These are phyloP conservation scores for Scaptomyza hsui DNA, from an alignment of 1,140 invertebrate species.

Conservation along the genomic window DNA sequence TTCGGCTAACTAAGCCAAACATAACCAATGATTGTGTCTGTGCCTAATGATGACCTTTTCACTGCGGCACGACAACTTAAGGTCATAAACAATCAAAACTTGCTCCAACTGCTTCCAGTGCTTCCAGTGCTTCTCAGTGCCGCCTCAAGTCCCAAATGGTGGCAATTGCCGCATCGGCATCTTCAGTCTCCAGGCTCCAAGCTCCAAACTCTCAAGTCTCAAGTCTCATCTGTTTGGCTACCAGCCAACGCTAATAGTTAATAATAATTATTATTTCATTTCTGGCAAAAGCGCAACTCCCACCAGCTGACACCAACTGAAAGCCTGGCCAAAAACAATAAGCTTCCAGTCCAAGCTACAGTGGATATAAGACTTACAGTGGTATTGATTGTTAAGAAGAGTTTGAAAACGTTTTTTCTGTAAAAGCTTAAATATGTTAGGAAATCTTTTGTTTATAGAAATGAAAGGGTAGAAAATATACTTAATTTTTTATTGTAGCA, in stretches of 20 bases:
- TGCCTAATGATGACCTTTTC: conserved; percentile 79
- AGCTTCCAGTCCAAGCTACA: conserved; percentile 28
- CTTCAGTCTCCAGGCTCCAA: neutral
- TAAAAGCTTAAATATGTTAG: too few species aligned
- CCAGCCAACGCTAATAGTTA: conserved; percentile 78
- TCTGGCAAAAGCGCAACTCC: conserved; percentile 76
- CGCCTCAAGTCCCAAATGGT: conserved; percentile 44
- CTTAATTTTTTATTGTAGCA: too few species aligned
- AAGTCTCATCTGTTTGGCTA: conserved; percentile 43
- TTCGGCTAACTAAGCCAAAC: conserved; percentile 35
- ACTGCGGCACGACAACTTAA: conserved; percentile 79
- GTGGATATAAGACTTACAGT: conserved; percentile 10
- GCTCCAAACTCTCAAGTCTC: neutral
- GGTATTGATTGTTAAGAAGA: neutral
- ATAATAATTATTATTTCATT: conserved; percentile 83
- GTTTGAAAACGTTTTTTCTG: too few species aligned
- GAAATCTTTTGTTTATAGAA: too few species aligned
- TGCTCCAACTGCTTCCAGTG: conserved; percentile 23
- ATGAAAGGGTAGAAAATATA: too few species aligned
- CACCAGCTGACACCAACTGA: conserved; percentile 80
- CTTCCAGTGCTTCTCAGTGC: neutral
- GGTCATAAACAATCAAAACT: conserved; percentile 79
- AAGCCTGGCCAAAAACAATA: conserved; percentile 74
- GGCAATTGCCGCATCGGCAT: conserved; percentile 59
- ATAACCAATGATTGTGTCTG: conserved; percentile 26